Evolutionary conservation across 2,113 vertebrate species (phyloP).

Genomic region (Heptranchias perlo): DNA sequence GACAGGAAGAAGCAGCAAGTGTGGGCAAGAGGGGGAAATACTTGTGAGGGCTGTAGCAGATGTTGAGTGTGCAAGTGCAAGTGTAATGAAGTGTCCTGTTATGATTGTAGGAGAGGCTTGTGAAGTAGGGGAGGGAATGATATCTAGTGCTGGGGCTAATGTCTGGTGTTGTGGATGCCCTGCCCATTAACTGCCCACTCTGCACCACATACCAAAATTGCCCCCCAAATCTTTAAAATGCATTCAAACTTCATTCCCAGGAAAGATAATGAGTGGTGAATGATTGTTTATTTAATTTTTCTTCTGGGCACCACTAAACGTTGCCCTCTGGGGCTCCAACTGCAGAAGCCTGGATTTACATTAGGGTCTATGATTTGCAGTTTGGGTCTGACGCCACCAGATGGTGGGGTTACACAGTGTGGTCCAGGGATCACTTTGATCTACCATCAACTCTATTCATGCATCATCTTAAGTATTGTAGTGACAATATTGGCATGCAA

Average conservation of each 20-base stretch:
- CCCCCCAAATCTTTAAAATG: not conserved
- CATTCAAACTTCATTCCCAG: not conserved
- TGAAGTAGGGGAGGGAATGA: not conserved
- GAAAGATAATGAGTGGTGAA: not conserved
- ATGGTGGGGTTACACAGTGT: conserved; percentile 14
- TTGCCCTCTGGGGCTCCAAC: not conserved
- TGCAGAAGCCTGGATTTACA: not conserved
- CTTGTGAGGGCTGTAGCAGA: not conserved
- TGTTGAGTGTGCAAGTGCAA: not conserved
- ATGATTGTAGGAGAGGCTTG: not conserved
- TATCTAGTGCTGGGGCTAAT: not conserved
- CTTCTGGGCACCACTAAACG: not conserved
- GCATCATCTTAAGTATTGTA: not conserved
- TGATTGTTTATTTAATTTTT: not conserved
- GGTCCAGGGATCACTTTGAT: not conserved
- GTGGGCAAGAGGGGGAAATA: not conserved
- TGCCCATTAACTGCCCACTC: not conserved
- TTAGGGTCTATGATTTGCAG: not conserved
- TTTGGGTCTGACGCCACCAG: not conserved
- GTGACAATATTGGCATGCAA: not conserved
- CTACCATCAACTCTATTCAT: not conserved
- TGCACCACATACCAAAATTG: not conserved
- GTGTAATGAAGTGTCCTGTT: not conserved
- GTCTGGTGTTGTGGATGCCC: not conserved
- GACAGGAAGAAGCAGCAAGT: not conserved